These are phyloP conservation scores for Strix aluco DNA, from an alignment of 2,113 vertebrate species.

Conservation along the genomic window DNA sequence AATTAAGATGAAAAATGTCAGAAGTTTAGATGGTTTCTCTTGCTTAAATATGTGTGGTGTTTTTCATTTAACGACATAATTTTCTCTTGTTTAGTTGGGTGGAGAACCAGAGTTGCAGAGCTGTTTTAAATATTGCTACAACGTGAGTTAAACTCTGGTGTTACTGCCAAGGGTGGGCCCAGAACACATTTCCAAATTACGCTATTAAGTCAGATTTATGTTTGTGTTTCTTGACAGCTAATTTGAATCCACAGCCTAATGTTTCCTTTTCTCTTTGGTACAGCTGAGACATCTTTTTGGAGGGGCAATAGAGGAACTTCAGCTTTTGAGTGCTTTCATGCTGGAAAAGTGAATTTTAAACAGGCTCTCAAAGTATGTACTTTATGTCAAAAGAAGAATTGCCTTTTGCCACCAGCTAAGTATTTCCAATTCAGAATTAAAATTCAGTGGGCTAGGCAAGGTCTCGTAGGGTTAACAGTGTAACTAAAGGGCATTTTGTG, in stretches of 20 bases:
- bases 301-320: background rate
- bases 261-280: background rate
- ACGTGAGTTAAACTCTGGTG: background rate
- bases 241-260: background rate
- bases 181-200: background rate
- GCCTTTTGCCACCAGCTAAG: background rate
- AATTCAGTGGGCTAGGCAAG: background rate
- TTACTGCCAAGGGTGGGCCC: slow-evolving; percentile 6
- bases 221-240: slow-evolving; percentile 10
- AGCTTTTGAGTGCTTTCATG: background rate
- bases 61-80: background rate
- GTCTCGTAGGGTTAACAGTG: background rate
- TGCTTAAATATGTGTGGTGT: background rate
- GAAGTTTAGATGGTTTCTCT: slow-evolving; percentile 54
- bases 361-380: background rate
- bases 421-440: background rate
- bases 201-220: background rate
- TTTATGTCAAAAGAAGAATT: background rate
- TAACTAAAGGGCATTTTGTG: background rate
- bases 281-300: background rate
- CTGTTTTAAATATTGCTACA: slow-evolving; percentile 27
- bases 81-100: slow-evolving; percentile 19
- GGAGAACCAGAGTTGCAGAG: background rate
- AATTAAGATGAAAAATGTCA: slow-evolving; percentile 10
- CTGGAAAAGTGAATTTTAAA: slow-evolving; percentile 10